Evolutionary conservation across 2,888 invertebrate species (phyloP).

Genomic region (Pyralis farinalis): DNA sequence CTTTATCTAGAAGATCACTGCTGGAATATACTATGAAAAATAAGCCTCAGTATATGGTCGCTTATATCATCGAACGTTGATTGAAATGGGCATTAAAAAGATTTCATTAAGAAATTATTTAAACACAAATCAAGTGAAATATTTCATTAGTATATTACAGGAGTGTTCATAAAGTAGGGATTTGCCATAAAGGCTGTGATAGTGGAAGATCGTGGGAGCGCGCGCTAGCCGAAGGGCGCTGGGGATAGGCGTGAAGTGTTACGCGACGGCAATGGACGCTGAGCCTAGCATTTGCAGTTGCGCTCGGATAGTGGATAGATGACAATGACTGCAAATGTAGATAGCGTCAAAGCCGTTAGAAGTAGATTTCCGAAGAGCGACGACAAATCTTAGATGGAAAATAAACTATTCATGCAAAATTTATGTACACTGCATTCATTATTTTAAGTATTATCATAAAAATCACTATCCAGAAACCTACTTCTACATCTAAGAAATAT

Average conservation of each 20-base stretch:
- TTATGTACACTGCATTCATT: constrained; percentile 22
- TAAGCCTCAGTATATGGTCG: no score
- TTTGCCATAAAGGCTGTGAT: constrained; percentile 63
- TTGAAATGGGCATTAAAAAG: no score
- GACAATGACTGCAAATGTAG: constrained; percentile 18
- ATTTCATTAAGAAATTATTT: no score
- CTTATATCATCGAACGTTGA: no score
- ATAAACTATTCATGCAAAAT: constrained; percentile 28
- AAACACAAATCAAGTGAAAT: constrained; percentile 1
- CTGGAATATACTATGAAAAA: constrained; percentile 43
- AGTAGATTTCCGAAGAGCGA: constrained; percentile 40
- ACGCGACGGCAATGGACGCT: constrained; percentile 22
- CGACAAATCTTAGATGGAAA: constrained; percentile 24
- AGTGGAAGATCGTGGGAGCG: constrained; percentile 72
- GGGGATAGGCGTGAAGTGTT: constrained; percentile 43
- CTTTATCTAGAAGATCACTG: constrained; percentile 41
- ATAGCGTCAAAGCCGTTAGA: constrained; percentile 5
- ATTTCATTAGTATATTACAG: constrained; percentile 44
- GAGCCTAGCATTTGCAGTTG: constrained; percentile 17
- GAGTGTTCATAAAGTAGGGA: constrained; percentile 44
- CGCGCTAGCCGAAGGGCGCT: constrained; percentile 70
- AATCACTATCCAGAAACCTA: constrained; percentile 41
- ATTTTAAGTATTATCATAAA: constrained; percentile 16
- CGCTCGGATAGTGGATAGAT: constrained; percentile 18
- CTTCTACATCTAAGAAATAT: constrained; percentile 20